Evolutionary conservation across 2,113 vertebrate species (phyloP).

Genomic region (Heliornis fulica): DNA sequence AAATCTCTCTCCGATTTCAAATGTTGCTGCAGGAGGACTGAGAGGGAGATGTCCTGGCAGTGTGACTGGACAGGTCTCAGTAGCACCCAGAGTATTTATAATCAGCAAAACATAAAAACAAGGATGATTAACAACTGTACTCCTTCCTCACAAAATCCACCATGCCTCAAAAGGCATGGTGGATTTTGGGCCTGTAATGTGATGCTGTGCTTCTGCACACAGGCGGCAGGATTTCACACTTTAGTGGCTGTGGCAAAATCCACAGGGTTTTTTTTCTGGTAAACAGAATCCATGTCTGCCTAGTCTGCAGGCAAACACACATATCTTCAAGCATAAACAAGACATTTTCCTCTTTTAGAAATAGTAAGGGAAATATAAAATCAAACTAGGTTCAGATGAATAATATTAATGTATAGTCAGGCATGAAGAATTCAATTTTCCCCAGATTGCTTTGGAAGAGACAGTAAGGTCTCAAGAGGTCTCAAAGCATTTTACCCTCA

Average conservation of each 20-base stretch:
- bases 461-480: slow-evolving; percentile 1
- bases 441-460: background rate
- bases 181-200: slow-evolving; percentile 5
- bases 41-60: background rate
- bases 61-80: background rate
- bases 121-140: background rate
- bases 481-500: slow-evolving; percentile 1
- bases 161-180: too few species aligned
- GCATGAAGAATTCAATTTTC: slow-evolving; percentile 26
- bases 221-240: slow-evolving; percentile 22
- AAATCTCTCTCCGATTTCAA: background rate
- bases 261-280: background rate
- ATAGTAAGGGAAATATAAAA: slow-evolving; percentile 20
- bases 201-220: slow-evolving; percentile 4
- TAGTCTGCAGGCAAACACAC: slow-evolving; percentile 34
- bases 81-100: background rate
- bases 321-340: slow-evolving; percentile 24
- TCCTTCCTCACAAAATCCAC: background rate
- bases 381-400: slow-evolving; percentile 21
- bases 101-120: background rate
- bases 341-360: slow-evolving; percentile 26
- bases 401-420: slow-evolving; percentile 20
- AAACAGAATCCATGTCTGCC: slow-evolving; percentile 35
- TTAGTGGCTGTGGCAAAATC: slow-evolving; percentile 4
- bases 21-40: background rate